Conservation (phyloP, 35 echinoderm and acorn worm genomes). For the Hemicentrotus pulcherrimus region DNA sequence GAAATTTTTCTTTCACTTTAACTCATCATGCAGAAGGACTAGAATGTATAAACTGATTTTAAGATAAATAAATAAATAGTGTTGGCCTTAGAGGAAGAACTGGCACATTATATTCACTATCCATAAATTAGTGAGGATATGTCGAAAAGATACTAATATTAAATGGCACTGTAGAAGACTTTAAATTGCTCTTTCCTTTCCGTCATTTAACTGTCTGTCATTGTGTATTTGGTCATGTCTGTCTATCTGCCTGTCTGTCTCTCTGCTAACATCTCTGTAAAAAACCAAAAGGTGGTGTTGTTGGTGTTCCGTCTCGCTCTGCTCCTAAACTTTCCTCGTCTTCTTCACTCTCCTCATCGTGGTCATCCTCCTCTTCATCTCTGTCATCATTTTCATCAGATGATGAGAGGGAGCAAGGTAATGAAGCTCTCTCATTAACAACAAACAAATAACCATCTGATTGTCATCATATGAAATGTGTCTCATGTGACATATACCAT, state of each 20-base stretch:
- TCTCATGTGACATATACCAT: too few relatives aligned
- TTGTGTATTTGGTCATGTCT: constrained; percentile 28
- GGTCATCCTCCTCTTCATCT: constrained; percentile 24
- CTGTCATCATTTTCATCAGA: not conserved
- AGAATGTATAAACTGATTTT: too few relatives aligned
- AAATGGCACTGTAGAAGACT: not conserved
- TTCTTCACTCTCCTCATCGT: not conserved
- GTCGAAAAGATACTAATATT: not conserved
- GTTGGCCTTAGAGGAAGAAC: not conserved
- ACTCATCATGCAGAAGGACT: too few relatives aligned
- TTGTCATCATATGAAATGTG: too few relatives aligned
- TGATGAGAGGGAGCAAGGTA: not conserved
- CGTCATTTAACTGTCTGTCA: not conserved
- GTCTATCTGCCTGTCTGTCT: constrained; percentile 44
- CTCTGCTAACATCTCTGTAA: constrained; percentile 17
- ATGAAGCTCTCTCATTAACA: not conserved
- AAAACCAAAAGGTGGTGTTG: not conserved
- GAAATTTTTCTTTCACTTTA: too few relatives aligned
- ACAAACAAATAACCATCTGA: too few relatives aligned
- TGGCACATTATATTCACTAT: not conserved
- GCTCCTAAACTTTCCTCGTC: constrained; percentile 33
- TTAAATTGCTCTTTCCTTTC: not conserved
- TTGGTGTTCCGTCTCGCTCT: constrained; percentile 30
- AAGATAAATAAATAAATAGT: too few relatives aligned
- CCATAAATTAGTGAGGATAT: not conserved